Percentiles rank a stretch among this genome's conserved stretches.
Evolutionary conservation across 2,797 vertebrate species (phyloP).

Genomic region (Lutjanus campechanus): DNA sequence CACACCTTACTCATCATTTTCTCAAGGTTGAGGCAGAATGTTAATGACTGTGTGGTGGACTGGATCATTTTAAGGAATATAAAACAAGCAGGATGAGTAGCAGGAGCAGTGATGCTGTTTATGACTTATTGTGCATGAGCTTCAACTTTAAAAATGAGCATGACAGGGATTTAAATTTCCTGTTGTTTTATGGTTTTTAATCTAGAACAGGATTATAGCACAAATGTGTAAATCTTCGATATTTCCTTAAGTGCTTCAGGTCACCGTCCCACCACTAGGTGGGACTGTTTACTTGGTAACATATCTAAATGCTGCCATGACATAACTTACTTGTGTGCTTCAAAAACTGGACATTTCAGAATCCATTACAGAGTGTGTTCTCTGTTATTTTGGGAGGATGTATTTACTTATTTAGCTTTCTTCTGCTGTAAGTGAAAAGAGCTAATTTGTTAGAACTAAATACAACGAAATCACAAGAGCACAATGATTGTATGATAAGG

Average conservation of each 20-base stretch:
- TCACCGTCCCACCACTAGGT: slow-evolving; percentile 72
- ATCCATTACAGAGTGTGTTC: slow-evolving; percentile 10
- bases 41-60: slow-evolving; percentile 52
- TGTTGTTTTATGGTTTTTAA: slow-evolving; percentile 18
- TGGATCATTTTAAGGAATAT: slow-evolving; percentile 40
- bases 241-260: neutral
- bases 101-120: slow-evolving; percentile 26
- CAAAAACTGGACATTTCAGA: slow-evolving; percentile 28
- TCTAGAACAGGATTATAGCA: neutral
- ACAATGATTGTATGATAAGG: neutral
- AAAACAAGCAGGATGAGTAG: slow-evolving; percentile 17
- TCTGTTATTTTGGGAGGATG: neutral
- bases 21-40: slow-evolving; percentile 77
- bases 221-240: neutral
- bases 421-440: neutral
- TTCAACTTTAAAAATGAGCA: slow-evolving; percentile 9
- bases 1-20: slow-evolving; percentile 79
- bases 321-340: slow-evolving; percentile 14
- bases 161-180: neutral
- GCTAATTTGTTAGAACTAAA: neutral
- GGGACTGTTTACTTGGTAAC: slow-evolving; percentile 68
- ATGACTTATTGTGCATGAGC: neutral
- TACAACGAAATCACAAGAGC: neutral
- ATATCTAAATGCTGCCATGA: neutral
- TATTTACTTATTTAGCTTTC: neutral